A percentile compares a stretch with the other conserved stretches of the same genome.
Conservation (phyloP, 1,140 invertebrate genomes). For the Zophobas atratus region DNA sequence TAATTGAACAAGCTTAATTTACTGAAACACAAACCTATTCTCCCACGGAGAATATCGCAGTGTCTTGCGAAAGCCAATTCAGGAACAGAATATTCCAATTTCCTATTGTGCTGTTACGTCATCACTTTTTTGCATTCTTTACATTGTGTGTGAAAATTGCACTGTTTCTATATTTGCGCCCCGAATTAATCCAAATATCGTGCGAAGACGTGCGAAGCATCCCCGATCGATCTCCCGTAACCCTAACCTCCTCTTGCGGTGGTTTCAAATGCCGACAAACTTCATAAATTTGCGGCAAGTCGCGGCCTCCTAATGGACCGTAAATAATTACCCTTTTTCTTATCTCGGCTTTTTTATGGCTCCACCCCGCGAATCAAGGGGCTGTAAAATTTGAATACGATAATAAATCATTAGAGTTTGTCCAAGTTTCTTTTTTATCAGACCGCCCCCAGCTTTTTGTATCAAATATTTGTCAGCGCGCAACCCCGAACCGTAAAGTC, state of each 20-base stretch:
- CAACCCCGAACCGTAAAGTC: background rate
- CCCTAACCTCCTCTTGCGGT: background rate
- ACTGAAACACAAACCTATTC: constrained; percentile 10
- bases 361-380: constrained; percentile 8
- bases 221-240: background rate
- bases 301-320: constrained; percentile 18
- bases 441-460: constrained; percentile 3
- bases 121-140: too few relatives aligned
- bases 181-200: constrained; percentile 9
- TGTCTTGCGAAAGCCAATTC: background rate
- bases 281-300: constrained; percentile 3
- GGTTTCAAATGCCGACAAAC: constrained; percentile 1
- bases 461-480: constrained; percentile 18
- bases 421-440: constrained; percentile 5
- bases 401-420: constrained; percentile 23
- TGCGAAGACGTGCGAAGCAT: too few relatives aligned
- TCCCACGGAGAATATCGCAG: background rate
- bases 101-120: too few relatives aligned
- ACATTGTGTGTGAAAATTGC: too few relatives aligned
- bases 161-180: background rate
- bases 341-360: constrained; percentile 14
- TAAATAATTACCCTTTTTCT: constrained; percentile 39
- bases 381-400: constrained; percentile 29
- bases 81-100: too few relatives aligned
- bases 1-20: constrained; percentile 16